Base-by-base conservation (phyloP, 1,140 invertebrate species). In the Zaprionus ghesquierei region DNA sequence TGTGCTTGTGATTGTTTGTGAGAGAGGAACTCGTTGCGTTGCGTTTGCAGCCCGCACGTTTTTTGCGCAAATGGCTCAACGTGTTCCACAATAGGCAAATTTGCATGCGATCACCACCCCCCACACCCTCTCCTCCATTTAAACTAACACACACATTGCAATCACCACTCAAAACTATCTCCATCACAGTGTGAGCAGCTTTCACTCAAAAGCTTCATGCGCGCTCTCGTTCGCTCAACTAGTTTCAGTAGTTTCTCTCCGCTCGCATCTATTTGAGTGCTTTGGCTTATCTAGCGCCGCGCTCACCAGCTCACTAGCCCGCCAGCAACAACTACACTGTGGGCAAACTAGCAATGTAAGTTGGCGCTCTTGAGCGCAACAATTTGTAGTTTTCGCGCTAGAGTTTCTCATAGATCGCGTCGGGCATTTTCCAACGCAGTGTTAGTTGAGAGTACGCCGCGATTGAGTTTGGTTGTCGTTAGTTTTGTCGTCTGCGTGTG, bases 311-410 rank as follows among this genome's bases (percentile, higher is more conserved):
- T 8, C 27, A 29, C 2, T 6, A 29, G 27, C 27, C n/a, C n/a
- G 9, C 6, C 27, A 29, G 2, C 27, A 29, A 8, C 27, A 29
- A 29, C 27, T 8, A 8, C 27, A 29, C 6, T 9, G 27, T 15
- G 4, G 18, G 33, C 59, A 74, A 86, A 77, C 81, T 77, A 85
- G 78, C 78, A 63, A 59, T 84, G 82, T 89, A 79, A 87, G 76
- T 73, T 69, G 49, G 18, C 27, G 46, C 76, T 85, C 73, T 85
- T 85, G 70, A 86, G 81, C 66, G 54, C 15, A 65, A 85, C 84
- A 79, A 68, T 85, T 68, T 44, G 60, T 60, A 31, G 15, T 63
- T 38, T 25, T 66, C 20, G 38, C 18, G 33, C 49, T 68, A 65
- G 69, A 56, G 66, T 49, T 61, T 51, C 69, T 69, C 65, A 78